Evolutionary conservation across 2,888 invertebrate species (phyloP).

Genomic region (Galeopsomyia nigrocyanea): DNA sequence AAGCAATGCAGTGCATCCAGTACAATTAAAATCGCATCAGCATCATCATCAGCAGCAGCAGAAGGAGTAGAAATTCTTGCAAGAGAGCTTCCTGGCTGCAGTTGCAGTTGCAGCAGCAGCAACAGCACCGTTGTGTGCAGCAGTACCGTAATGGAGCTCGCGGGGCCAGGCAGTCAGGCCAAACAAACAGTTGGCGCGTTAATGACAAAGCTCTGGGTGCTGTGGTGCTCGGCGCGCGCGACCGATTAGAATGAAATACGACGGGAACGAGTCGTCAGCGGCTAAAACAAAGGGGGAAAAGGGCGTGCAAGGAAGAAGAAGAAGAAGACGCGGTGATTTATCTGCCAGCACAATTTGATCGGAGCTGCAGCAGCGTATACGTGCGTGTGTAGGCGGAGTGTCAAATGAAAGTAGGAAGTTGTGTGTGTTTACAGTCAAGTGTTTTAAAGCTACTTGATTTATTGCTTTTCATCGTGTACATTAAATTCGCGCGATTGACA

Average conservation of each 20-base stretch:
- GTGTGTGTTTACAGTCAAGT: not conserved
- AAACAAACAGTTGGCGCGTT: constrained; percentile 8
- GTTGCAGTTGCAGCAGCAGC: no score
- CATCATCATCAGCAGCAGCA: no score
- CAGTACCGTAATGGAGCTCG: no score
- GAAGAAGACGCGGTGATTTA: constrained; percentile 32
- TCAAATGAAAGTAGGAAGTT: constrained; percentile 37
- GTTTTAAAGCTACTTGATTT: constrained; percentile 5
- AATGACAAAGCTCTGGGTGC: constrained; percentile 38
- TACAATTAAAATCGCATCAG: no score
- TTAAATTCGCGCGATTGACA: no score
- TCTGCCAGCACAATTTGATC: constrained; percentile 29
- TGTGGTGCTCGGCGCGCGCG: constrained; percentile 1
- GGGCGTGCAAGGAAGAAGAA: constrained; percentile 16
- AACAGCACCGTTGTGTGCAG: no score
- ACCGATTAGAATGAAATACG: constrained; percentile 44
- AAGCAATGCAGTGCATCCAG: no score
- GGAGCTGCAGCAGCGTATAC: no score
- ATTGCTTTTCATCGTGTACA: not conserved
- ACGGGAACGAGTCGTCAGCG: constrained; percentile 6
- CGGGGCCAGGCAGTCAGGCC: not conserved
- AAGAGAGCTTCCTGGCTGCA: no score
- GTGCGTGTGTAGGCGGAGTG: not conserved
- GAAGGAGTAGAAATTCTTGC: no score
- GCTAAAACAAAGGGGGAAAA: constrained; percentile 24